Conservation (phyloP, 1,140 invertebrate species). For the Octopus sinensis region DNA sequence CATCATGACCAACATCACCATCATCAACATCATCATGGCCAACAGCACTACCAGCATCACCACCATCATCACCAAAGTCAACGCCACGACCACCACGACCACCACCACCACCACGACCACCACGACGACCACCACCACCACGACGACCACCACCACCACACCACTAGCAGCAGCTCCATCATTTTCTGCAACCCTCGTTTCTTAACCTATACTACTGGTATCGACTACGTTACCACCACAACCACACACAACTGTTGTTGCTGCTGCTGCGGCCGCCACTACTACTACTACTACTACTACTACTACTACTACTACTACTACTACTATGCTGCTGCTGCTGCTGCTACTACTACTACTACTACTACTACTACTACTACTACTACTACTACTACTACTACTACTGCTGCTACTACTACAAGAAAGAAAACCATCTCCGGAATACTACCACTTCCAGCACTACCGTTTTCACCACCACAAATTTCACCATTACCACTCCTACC, state of each 20-base stretch:
- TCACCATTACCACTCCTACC: too few relatives aligned
- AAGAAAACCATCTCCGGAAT: background rate
- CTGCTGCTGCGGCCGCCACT: too few relatives aligned
- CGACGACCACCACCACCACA: conserved; percentile 11
- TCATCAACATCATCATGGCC: too few relatives aligned
- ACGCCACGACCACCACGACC: too few relatives aligned
- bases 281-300: conserved; percentile 21
- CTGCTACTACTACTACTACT: conserved; percentile 20
- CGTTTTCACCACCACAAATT: background rate
- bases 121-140: conserved; percentile 8
- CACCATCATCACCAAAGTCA: too few relatives aligned
- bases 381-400: conserved; percentile 20
- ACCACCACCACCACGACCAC: conserved; percentile 8
- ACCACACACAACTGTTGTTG: too few relatives aligned
- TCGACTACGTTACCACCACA: conserved; percentile 3
- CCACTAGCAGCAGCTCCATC: conserved; percentile 8
- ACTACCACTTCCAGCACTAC: background rate
- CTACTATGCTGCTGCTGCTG: background rate
- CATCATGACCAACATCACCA: too few relatives aligned
- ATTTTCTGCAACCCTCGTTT: background rate
- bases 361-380: conserved; percentile 16
- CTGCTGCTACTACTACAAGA: background rate
- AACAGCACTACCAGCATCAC: too few relatives aligned
- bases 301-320: conserved; percentile 23
- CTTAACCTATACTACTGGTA: conserved; percentile 6